phyloP scores from a whole-genome alignment of 2,888 invertebrate species.

The Poecilus cupreus region DNA sequence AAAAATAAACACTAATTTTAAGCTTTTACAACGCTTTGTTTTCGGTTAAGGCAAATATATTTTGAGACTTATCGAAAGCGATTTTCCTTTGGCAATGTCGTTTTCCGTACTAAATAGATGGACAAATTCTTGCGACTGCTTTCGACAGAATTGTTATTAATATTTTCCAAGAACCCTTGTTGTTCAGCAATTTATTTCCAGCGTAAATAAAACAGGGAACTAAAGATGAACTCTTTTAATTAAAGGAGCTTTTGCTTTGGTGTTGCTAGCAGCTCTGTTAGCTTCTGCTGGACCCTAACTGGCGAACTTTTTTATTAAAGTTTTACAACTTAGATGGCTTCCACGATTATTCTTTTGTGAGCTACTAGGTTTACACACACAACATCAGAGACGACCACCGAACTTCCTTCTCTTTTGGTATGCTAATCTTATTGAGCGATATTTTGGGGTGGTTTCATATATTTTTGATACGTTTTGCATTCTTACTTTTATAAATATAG shows the following conservation, averaged over 20 bases:
- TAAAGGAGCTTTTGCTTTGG: slow-evolving; percentile 6
- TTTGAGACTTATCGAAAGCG: too few species aligned
- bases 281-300: background rate
- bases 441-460: background rate
- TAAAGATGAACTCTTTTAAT: slow-evolving; percentile 40
- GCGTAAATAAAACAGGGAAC: slow-evolving; percentile 11
- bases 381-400: background rate
- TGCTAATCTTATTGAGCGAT: slow-evolving; percentile 6
- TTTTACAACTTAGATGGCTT: slow-evolving; percentile 37
- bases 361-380: slow-evolving; percentile 6
- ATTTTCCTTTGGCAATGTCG: background rate
- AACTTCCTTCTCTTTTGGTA: slow-evolving; percentile 1
- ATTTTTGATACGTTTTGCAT: too few species aligned
- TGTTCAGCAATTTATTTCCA: slow-evolving; percentile 17
- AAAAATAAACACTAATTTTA: too few species aligned
- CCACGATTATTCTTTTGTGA: slow-evolving; percentile 24
- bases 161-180: background rate
- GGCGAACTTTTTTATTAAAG: slow-evolving; percentile 31
- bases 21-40: too few species aligned
- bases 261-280: background rate
- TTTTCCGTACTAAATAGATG: background rate
- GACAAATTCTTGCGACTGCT: background rate
- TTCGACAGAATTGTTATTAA: slow-evolving; percentile 28
- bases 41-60: too few species aligned
- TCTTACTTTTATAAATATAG: too few species aligned